These are phyloP conservation scores for Mobula hypostoma DNA, from an alignment of 2,113 vertebrate species.

Conservation along the genomic window DNA sequence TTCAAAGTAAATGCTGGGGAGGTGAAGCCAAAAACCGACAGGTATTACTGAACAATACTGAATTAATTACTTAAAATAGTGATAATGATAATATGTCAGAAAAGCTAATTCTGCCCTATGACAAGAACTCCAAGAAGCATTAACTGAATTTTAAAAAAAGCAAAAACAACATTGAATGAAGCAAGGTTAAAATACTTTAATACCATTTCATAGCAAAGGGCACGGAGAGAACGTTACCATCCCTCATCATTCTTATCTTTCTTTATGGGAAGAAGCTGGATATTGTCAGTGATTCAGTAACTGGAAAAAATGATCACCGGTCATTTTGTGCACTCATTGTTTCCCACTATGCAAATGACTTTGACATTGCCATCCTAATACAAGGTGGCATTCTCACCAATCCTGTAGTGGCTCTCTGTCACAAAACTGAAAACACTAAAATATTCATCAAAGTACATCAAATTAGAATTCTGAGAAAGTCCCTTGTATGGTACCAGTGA, in stretches of 20 bases:
- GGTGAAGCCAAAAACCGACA: too few species aligned
- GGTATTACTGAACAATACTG: too few species aligned
- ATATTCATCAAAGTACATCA: slow-evolving; percentile 36
- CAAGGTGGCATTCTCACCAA: slow-evolving; percentile 3
- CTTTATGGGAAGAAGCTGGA: background rate
- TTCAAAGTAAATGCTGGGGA: too few species aligned
- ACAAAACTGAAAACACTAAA: slow-evolving; percentile 30
- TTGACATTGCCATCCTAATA: background rate
- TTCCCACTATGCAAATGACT: background rate
- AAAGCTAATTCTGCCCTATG: too few species aligned
- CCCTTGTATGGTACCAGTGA: slow-evolving; percentile 8
- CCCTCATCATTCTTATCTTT: background rate
- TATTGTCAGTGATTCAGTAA: background rate
- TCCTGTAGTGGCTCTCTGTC: background rate
- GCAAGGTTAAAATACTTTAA: too few species aligned
- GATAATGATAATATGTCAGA: too few species aligned
- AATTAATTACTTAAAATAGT: too few species aligned
- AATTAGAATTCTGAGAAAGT: slow-evolving; percentile 30
- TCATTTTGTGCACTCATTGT: background rate
- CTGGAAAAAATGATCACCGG: background rate
- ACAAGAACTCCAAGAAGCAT: too few species aligned
- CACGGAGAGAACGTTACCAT: background rate
- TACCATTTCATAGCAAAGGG: too few species aligned
- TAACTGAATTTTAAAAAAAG: too few species aligned
- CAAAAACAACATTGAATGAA: too few species aligned